These are phyloP conservation scores for Cyclura pinguis DNA, from an alignment of 2,797 vertebrate genomes.

Conservation along the genomic window DNA sequence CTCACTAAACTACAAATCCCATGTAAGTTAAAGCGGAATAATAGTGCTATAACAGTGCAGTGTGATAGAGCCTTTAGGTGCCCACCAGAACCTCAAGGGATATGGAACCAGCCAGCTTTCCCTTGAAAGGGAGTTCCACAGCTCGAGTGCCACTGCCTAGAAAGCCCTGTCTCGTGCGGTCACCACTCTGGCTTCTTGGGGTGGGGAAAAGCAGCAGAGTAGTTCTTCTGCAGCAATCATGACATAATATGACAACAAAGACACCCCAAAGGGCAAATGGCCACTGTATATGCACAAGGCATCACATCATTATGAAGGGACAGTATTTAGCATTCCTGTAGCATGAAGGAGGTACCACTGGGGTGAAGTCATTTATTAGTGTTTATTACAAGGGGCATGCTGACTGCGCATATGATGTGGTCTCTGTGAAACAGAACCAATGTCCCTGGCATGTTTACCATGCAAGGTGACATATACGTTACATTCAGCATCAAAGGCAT, in stretches of 20 bases:
- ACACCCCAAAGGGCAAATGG: not conserved
- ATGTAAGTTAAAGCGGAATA: no score
- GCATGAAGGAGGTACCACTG: accelerated
- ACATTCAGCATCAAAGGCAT: not conserved
- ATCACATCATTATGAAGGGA: not conserved
- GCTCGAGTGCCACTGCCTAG: no score
- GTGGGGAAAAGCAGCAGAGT: no score
- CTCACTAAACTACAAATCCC: no score
- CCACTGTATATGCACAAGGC: accelerated
- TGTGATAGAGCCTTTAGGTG: no score
- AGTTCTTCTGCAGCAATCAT: not conserved
- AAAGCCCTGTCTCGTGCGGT: no score
- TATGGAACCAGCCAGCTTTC: no score
- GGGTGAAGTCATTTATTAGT: not conserved
- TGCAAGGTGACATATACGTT: no score
- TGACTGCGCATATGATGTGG: not conserved
- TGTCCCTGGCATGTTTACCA: not conserved
- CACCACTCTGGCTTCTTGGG: no score
- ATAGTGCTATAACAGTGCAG: no score
- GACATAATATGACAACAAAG: accelerated
- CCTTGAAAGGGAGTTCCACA: no score
- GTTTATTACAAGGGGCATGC: not conserved
- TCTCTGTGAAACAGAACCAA: not conserved
- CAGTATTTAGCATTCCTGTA: not conserved
- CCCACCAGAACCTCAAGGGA: no score